Percentiles rank a stretch among this genome's conserved stretches.
Conservation (phyloP, 2,888 invertebrate species). For the Xestia xanthographa region DNA sequence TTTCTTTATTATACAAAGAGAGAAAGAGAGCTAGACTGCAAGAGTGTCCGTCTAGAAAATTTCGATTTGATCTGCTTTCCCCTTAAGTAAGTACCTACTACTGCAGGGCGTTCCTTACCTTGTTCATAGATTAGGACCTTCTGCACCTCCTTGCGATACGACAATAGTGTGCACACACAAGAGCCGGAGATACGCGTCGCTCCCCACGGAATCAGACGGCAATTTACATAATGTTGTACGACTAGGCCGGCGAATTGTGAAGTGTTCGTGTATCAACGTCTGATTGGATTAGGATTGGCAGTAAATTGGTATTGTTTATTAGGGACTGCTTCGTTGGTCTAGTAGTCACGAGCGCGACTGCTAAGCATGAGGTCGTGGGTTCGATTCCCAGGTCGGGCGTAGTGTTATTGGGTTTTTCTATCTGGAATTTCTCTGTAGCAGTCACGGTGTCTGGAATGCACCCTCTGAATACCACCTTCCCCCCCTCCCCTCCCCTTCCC, state of each 20-base stretch:
- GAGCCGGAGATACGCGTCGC: constrained; percentile 61
- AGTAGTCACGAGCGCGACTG: neutral
- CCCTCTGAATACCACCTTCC: too few relatives aligned
- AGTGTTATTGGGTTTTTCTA: neutral
- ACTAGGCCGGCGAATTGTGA: constrained; percentile 22
- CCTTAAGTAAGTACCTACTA: neutral
- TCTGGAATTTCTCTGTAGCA: neutral
- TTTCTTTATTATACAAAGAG: neutral
- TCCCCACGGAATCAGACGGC: constrained; percentile 53
- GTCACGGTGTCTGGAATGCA: neutral
- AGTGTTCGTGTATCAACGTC: constrained; percentile 11
- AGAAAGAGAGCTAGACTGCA: neutral
- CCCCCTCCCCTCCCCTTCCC: too few relatives aligned
- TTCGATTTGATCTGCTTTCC: neutral
- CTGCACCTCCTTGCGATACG: constrained; percentile 12
- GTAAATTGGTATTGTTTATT: neutral
- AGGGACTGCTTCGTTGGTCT: neutral
- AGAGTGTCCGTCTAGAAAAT: neutral
- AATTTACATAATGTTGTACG: constrained; percentile 54
- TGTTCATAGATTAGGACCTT: constrained; percentile 19
- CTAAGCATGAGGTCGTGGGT: neutral
- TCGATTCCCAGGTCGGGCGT: neutral
- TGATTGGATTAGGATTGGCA: neutral
- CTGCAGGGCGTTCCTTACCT: neutral
- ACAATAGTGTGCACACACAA: constrained; percentile 42